Evolutionary conservation across 2,797 vertebrate genomes (phyloP).

Genomic region (Synaphobranchus kaupii): DNA sequence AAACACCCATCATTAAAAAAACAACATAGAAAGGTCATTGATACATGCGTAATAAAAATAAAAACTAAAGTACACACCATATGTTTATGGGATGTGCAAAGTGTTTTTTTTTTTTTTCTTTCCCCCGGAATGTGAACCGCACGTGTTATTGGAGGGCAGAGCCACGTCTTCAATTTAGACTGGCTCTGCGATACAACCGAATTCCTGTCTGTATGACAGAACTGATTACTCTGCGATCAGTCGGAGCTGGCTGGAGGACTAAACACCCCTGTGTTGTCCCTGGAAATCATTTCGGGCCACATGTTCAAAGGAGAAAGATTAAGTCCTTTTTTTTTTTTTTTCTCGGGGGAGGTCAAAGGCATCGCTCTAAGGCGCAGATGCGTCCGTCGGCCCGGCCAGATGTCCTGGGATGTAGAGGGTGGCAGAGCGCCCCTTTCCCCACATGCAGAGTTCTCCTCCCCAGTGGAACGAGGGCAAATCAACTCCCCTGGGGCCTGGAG

Average conservation of each 20-base stretch:
- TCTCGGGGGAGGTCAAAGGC: slow-evolving; percentile 68
- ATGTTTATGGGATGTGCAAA: slow-evolving; percentile 7
- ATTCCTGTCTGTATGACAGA: slow-evolving; percentile 63
- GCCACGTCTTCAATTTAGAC: slow-evolving; percentile 57
- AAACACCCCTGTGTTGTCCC: slow-evolving; percentile 61
- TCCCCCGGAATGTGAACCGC: neutral
- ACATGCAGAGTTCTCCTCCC: neutral
- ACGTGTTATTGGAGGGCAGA: slow-evolving; percentile 50
- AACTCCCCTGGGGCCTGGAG: neutral
- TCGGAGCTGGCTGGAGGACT: slow-evolving; percentile 55
- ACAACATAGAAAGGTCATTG: neutral
- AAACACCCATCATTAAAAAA: neutral
- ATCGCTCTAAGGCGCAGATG: slow-evolving; percentile 72
- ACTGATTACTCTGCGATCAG: slow-evolving; percentile 62
- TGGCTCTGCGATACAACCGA: slow-evolving; percentile 56
- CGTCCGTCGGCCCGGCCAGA: slow-evolving; percentile 69
- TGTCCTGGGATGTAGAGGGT: slow-evolving; percentile 62
- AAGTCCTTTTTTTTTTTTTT: slow-evolving; percentile 60
- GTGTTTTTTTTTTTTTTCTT: too few species aligned
- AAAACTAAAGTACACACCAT: neutral
- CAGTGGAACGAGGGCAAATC: neutral
- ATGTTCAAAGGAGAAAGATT: slow-evolving; percentile 67
- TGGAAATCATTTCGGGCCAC: slow-evolving; percentile 66
- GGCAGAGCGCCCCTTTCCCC: slow-evolving; percentile 39
- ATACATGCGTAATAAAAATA: neutral